These are phyloP conservation scores for Eriosoma lanigerum DNA, from an alignment of 1,140 invertebrate genomes.

Conservation along the genomic window DNA sequence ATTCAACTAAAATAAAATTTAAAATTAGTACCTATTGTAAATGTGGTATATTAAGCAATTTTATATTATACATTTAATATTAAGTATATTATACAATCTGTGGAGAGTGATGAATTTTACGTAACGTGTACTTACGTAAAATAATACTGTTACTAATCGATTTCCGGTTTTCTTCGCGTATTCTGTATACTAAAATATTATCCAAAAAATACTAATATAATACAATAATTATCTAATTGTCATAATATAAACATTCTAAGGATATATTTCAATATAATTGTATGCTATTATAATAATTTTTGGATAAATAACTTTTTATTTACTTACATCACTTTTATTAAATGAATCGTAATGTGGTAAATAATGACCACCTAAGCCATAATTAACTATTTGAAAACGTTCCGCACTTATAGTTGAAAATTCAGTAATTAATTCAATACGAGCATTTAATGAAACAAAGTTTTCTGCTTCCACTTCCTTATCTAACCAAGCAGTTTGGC, in stretches of 20 bases:
- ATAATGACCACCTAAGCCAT: slow-evolving; percentile 13
- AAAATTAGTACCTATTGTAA: neutral
- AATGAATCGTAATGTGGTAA: neutral
- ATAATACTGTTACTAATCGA: neutral
- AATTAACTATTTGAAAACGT: neutral
- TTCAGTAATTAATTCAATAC: slow-evolving; percentile 1
- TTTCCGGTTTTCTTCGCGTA: neutral
- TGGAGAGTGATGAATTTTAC: no score
- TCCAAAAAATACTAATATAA: neutral
- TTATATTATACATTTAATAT: no score
- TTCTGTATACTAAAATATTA: no score
- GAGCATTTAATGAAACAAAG: neutral
- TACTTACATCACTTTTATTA: neutral
- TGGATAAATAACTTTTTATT: no score
- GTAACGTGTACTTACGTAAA: neutral
- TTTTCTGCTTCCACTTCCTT: no score
- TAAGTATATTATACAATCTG: no score
- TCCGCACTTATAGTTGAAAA: neutral
- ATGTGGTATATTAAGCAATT: no score
- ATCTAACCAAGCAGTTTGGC: neutral
- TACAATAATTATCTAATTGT: neutral
- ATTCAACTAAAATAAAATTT: neutral
- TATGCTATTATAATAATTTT: no score
- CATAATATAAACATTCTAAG: no score
- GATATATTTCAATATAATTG: no score